phyloP scores from a whole-genome alignment of 2,888 invertebrate species.

The Lottia scabra region DNA sequence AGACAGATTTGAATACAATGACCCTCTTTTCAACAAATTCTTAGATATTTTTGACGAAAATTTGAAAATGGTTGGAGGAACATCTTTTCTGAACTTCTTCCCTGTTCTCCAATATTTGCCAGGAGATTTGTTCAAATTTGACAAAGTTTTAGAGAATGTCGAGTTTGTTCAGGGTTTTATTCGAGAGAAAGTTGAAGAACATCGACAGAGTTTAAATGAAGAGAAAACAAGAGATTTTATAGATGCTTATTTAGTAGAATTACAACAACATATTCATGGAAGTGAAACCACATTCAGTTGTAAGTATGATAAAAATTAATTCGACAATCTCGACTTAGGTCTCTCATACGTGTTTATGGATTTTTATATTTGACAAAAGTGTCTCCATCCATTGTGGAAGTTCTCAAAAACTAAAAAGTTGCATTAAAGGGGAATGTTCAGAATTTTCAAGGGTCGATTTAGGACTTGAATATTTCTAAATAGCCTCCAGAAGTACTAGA shows the following conservation, averaged over 20 bases:
- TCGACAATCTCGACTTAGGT: too few species aligned
- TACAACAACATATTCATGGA: conserved; percentile 29
- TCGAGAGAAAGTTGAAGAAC: conserved; percentile 23
- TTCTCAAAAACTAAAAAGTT: too few species aligned
- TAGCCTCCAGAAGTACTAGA: too few species aligned
- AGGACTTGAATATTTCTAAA: too few species aligned
- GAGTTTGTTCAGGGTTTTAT: conserved; percentile 33
- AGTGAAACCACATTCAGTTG: conserved; percentile 34
- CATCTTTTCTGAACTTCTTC: conserved; percentile 35
- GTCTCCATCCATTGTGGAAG: too few species aligned
- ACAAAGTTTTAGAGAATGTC: conserved; percentile 29
- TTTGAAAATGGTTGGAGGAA: conserved; percentile 32
- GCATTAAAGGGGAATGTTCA: too few species aligned
- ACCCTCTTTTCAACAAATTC: conserved; percentile 36
- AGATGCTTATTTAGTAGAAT: conserved; percentile 45
- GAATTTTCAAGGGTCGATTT: too few species aligned
- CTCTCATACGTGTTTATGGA: too few species aligned
- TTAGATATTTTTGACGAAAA: conserved; percentile 39
- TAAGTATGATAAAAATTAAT: conserved; percentile 13
- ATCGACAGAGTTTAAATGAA: conserved; percentile 27
- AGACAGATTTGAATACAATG: conserved; percentile 41
- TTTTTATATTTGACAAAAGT: too few species aligned
- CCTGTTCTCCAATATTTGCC: conserved; percentile 35
- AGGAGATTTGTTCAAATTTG: conserved; percentile 35
- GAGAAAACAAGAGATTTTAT: conserved; percentile 40